Base-by-base conservation (phyloP, 2,113 vertebrate genomes). In the Toxotes jaculatrix region DNA sequence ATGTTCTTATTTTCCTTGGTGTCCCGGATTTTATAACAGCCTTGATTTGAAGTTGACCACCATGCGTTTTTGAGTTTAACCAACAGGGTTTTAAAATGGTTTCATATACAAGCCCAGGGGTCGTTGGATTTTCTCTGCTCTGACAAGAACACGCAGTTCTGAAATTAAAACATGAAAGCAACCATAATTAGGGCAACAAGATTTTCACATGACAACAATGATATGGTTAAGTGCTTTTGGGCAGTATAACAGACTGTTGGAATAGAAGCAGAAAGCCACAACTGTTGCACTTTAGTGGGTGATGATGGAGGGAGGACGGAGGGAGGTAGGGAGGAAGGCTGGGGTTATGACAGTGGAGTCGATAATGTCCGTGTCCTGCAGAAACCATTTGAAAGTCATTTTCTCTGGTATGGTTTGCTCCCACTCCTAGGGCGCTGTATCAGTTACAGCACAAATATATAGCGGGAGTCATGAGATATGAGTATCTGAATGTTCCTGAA, bases 361-460 rank as follows among this genome's bases (percentile, higher is more conserved):
- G 17, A 57, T 87, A 79, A 90, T 71, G 79, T 84, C 23, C 36
- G 2, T 49, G 57, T 89, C 47, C 83, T 82, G 66, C 64, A 64
- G 36, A 79, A 80, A 80, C 42, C 72, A 47, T 86, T 84, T 36
- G 23, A 70, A 71, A 85, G 69, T 93, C 3, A 65, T 79, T 80
- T 84, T 75, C 61, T 55, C 73, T 84, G 70, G 19, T n/a, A 53
- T 17, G 38, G 49, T 59, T 62, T 47, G 65, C 56, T 75, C 56
- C 77, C 53, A 40, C 23, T 72, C 70, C 17, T 16, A 7, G 56
- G 70, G 17, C 75, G 53, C 34, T 62, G 60, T 42, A 83, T 87
- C 85, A 62, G 57, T 64, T 83, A 78, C 74, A 91, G 91, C 91
- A 82, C 94, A 92, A 93, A 83, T 80, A 67, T 72, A 75, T 71